Conservation (phyloP, 1,140 invertebrate species). For the Drosophila kepulauana region DNA sequence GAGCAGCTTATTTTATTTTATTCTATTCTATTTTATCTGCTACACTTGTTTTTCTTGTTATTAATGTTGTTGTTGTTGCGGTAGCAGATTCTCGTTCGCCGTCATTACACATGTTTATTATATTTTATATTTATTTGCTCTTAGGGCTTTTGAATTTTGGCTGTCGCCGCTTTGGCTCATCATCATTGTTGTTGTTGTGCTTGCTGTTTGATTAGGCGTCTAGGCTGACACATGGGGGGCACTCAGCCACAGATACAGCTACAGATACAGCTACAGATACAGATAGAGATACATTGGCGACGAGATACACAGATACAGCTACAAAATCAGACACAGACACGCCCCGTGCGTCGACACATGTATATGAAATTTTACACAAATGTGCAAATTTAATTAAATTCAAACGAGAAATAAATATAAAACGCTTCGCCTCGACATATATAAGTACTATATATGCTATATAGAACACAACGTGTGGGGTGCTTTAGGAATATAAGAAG, state of each 20-base stretch:
- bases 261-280: conserved; percentile 20
- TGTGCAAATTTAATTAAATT: conserved; percentile 83
- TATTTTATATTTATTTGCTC: conserved; percentile 42
- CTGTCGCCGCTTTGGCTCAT: conserved; percentile 48
- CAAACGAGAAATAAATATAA: conserved; percentile 81
- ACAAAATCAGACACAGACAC: conserved; percentile 32
- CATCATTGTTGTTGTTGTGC: conserved; percentile 29
- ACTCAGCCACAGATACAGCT: conserved; percentile 36
- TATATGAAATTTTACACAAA: conserved; percentile 79
- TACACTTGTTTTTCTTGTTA: conserved; percentile 23
- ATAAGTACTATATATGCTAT: conserved; percentile 37
- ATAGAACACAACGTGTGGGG: conserved; percentile 15
- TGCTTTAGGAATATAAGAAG: conserved; percentile 39
- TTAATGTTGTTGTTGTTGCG: conserved; percentile 27
- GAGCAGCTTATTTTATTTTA: conserved; percentile 41
- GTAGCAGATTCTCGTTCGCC: conserved; percentile 34
- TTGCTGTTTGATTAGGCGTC: conserved; percentile 76
- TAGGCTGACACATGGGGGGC: conserved; percentile 74
- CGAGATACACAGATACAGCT: conserved; percentile 30
- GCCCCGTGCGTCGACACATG: conserved; percentile 51
- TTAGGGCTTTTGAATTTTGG: conserved; percentile 60
- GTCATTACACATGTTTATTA: conserved; percentile 67
- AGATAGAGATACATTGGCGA: conserved; percentile 23
- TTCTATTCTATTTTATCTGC: conserved; percentile 35
- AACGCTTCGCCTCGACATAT: conserved; percentile 58